Evolutionary conservation across 53 echinoderm and acorn worm species (phyloP).

Genomic region (Mesocentrotus franciscanus): DNA sequence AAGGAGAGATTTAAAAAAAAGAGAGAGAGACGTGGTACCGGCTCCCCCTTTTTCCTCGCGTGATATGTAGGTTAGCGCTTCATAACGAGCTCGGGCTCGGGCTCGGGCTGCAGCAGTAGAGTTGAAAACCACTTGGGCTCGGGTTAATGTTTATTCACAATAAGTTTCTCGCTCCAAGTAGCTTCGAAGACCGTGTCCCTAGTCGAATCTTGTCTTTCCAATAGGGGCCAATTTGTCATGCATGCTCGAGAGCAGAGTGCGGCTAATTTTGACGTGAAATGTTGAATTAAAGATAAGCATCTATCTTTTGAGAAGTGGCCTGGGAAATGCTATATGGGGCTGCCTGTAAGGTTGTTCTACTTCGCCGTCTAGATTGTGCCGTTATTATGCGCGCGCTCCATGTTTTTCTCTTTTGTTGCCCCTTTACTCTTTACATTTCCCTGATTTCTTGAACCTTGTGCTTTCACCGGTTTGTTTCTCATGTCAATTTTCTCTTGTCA

Average conservation of each 20-base stretch:
- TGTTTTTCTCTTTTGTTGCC: background rate
- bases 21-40: background rate
- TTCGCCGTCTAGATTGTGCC: background rate
- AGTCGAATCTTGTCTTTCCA: slow-evolving; percentile 30
- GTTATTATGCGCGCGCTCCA: background rate
- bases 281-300: slow-evolving; percentile 59
- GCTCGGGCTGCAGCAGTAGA: background rate
- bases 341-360: background rate
- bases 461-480: background rate
- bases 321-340: slow-evolving; percentile 20
- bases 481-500: background rate
- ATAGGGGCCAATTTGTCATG: slow-evolving; percentile 49
- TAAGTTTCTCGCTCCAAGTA: slow-evolving; percentile 32
- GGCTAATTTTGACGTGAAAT: slow-evolving; percentile 48
- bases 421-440: background rate
- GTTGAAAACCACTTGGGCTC: slow-evolving; percentile 44
- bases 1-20: background rate
- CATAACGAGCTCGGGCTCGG: too few species aligned
- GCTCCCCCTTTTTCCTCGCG: background rate
- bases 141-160: slow-evolving; percentile 49
- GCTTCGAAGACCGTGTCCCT: slow-evolving; percentile 11
- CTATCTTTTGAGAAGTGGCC: slow-evolving; percentile 12
- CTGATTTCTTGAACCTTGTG: too few species aligned
- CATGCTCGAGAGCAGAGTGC: slow-evolving; percentile 56
- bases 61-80: slow-evolving; percentile 15